Evolutionary conservation across 2,888 invertebrate species (phyloP), one percentile per base, ranked within the genome.

Genomic region (Anticlea derivata): DNA sequence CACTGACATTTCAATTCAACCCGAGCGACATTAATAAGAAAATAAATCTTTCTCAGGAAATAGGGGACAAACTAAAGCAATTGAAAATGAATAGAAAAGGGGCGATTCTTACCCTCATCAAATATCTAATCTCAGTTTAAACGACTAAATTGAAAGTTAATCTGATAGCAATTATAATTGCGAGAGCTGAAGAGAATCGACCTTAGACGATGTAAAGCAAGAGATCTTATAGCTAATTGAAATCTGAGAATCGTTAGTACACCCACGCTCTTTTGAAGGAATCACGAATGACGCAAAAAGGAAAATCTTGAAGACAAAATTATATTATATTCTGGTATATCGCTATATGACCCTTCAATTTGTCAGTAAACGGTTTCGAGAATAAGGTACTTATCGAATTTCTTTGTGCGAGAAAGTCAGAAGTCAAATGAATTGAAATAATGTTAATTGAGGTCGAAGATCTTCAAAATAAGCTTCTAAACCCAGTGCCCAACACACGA

Each of bases 221-320:
- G 62, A 63, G 61, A 71, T 69, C 62, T 55, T 47, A 50, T 55
- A 51, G 54, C 63, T 74, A 72, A 78, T 76, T 74, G 69, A 70
- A 76, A 73, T 67, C 58, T 58, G 68, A 77, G 68, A 67, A 48
- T 60, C 57, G 50, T 41, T 48, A 46, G 47, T 50, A 47, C 52
- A 31, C 62, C 60, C 60, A 60, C 60, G 55, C 55, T 7, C 40
- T 53, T 44, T 39, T 27, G 11, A 47, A 48, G 58, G 54, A 52
- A 51, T 53, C 38, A 24, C 34, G 23, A 34, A 45, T 51, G 50
- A 57, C 49, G 58, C 48, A 44, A 33, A 35, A 46, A 35, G 49
- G 33, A 51, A 51, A 50, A 53, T 50, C 27, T 10, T 23, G 1
- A 24, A 37, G 40, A 44, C 17, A 7, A 30, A 48, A 51, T 54